Conservation (phyloP, 64 coral and sea anemone species). For the Orbicella faveolata region DNA sequence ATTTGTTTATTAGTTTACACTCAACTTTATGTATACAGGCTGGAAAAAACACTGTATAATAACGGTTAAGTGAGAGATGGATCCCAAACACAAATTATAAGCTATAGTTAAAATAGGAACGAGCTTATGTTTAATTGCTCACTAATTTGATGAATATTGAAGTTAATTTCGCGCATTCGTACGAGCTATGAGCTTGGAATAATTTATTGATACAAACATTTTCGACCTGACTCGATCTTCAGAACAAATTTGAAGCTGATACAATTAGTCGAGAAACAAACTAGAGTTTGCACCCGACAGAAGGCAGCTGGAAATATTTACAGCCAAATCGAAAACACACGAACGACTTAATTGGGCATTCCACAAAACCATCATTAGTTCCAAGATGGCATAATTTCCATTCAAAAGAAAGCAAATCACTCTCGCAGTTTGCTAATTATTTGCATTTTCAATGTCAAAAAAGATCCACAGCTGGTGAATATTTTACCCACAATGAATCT, state of each 20-base stretch:
- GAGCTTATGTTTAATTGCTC: neutral
- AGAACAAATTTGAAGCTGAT: neutral
- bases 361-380: slow-evolving; percentile 8
- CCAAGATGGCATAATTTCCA: slow-evolving; percentile 6
- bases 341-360: neutral
- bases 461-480: slow-evolving; percentile 8
- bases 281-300: neutral
- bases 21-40: neutral
- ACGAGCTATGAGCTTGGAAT: neutral
- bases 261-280: neutral
- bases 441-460: neutral
- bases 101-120: no score
- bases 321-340: neutral
- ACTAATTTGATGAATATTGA: neutral
- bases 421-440: neutral
- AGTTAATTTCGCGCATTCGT: neutral
- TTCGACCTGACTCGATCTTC: neutral
- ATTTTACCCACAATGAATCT: neutral
- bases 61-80: no score
- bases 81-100: no score
- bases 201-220: neutral
- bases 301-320: neutral
- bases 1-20: neutral
- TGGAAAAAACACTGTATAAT: neutral
- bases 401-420: slow-evolving; percentile 8